phyloP scores from a whole-genome alignment of 2,113 vertebrate genomes.

The Xerus inauris region DNA sequence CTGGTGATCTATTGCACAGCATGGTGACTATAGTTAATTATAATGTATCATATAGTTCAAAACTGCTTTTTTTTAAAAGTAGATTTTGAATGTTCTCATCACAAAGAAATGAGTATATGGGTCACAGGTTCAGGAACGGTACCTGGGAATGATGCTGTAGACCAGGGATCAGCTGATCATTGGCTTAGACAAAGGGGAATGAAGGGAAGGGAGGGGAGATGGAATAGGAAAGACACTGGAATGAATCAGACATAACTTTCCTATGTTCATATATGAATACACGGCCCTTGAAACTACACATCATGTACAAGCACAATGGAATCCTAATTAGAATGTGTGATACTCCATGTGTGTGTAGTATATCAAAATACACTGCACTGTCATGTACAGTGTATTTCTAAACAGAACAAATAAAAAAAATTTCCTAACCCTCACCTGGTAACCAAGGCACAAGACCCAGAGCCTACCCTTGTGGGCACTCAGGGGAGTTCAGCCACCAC shows the following conservation, averaged over 20 bases:
- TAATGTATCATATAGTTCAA: background rate
- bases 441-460: background rate
- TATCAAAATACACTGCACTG: too few species aligned
- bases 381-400: too few species aligned
- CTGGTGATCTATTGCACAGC: background rate
- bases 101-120: background rate
- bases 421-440: background rate
- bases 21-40: background rate
- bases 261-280: too few species aligned
- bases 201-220: too few species aligned
- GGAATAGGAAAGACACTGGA: too few species aligned
- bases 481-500: background rate
- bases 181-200: background rate
- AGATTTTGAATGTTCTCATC: background rate
- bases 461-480: too few species aligned
- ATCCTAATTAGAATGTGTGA: too few species aligned
- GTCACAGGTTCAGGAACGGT: background rate
- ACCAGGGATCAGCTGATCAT: background rate
- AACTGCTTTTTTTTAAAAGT: background rate
- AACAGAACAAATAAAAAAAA: background rate
- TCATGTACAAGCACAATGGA: too few species aligned
- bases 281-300: too few species aligned
- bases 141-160: background rate
- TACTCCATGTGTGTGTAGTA: too few species aligned
- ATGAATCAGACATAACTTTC: too few species aligned